Base-by-base conservation (phyloP, 1,140 invertebrate species). In the Bombus sylvicola region DNA sequence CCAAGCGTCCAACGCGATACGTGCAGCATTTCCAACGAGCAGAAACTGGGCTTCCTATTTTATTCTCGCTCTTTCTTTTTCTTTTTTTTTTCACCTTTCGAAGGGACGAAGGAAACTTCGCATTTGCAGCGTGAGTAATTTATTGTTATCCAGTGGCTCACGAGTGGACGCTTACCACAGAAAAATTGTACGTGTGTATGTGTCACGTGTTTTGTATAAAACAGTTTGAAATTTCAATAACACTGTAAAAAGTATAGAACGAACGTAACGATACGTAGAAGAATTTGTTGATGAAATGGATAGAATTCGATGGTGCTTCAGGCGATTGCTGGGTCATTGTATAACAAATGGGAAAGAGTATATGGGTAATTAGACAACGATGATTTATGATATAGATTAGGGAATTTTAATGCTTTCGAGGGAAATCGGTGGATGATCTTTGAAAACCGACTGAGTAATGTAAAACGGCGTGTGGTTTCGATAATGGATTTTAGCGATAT, bases 371-470 rank as follows among this genome's bases (percentile, higher is more conserved):
- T 83, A 87, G 75, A 43, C 66, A 53, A 39, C 76, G 72, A 69
- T 82, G 76, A 84, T 87, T 83, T 75, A 84, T 69, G 71, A 69
- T 71, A 82, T 75, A 41, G 76, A 71, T 87, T n/a, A 13, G 73
- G 57, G 73, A 34, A 39, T 72, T 82, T 68, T 31, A 28, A 47
- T 47, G 18, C 13, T 15, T 12, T 25, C 9, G 34, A n/a, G 37
- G 34, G 9, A 37, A 69, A 10, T 69, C 34, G 34, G 18, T 5
- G 66, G 37, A 41, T 41, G 22, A 71, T 71, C 69, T 12, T 39
- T 71, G 69, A 10, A 3, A 9, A 15, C 22, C 4, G 15, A 6
- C 28, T 3, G 25, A 62, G 10, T 62, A 62, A 53, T 18, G 18
- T 53, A 53, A 53, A 53, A 53, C 47, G 18, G 47, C 47, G 18